Percentiles rank a stretch among this genome's conserved stretches.
Evolutionary conservation across 1,140 invertebrate species (phyloP).

Genomic region (Drosophila seguyi): DNA sequence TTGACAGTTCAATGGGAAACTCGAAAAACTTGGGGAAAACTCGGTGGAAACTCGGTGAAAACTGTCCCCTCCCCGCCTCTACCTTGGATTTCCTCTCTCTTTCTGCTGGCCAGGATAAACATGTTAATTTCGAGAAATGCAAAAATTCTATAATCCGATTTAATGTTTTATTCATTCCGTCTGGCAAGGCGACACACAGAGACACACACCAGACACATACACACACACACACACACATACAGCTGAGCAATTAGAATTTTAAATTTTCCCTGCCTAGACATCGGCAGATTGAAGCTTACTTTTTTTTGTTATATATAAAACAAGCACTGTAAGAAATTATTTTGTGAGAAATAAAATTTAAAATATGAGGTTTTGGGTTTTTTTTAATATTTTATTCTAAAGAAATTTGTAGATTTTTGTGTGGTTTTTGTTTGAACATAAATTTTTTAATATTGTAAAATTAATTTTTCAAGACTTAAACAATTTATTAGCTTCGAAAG

Average conservation of each 20-base stretch:
- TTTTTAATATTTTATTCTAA: background rate
- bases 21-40: background rate
- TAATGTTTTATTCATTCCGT: conserved; percentile 82
- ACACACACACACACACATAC: conserved; percentile 16
- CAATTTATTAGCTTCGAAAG: no score
- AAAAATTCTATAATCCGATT: conserved; percentile 83
- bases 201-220: no score
- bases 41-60: conserved; percentile 1
- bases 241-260: conserved; percentile 76
- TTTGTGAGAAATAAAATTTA: background rate
- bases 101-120: conserved; percentile 65
- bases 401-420: background rate
- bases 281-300: conserved; percentile 46
- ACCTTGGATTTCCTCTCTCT: background rate
- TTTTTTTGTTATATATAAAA: conserved; percentile 16
- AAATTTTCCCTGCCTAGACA: conserved; percentile 59
- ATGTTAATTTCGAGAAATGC: conserved; percentile 80
- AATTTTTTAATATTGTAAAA: no score
- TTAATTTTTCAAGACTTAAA: no score
- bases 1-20: conserved; percentile 29
- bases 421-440: background rate
- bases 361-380: background rate
- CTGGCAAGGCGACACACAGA: conserved; percentile 21
- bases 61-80: background rate
- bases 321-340: background rate